Base-by-base conservation (phyloP, 2,113 vertebrate genomes). In the Elaphurus davidianus region DNA sequence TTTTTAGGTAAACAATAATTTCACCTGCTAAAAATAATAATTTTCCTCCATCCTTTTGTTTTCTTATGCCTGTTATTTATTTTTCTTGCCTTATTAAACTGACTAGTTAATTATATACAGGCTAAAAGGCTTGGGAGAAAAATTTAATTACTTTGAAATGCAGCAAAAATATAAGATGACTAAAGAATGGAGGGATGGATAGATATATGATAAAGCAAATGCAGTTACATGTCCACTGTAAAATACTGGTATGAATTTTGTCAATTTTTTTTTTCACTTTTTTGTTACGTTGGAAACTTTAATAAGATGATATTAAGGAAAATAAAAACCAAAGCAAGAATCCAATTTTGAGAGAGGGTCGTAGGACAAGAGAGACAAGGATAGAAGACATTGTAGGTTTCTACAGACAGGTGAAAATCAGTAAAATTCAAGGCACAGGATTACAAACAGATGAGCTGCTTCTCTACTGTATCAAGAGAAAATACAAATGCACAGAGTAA, bases 271-370 rank as follows among this genome's bases (percentile, higher is more conserved):
- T 59, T 97, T 57, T 0, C 21, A 54, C 4, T 81, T 71, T 71
- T 86, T 13, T 74, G 5, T 36, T 81, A 27, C 86, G 21, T 47
- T 82, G 36, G 28, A 94, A 92, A 94, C n/a, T 94, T 90, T 90
- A 94, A 40, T 83, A 21, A 36, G 33, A 57, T 12, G 28, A 30
- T 23, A 57, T 57, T 28, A 71, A 85, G 23, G 14, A 92, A 96
- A 96, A 89, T 85, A n/a, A 89, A 85, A 96, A 86, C 6, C 59
- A 90, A 95, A 92, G n/a, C 27, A 85, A 91, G 13, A 6, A 90
- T 82, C n/a, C 28, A 64, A 5, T 55, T 93, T 47, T 91, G 17
- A 91, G 30, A 23, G 12, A 89, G 79, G 30, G 8, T n/a, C n/a
- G 55, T 21, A 71, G 92, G 19, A 43, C 2, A 55, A 19, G 16